Base-by-base conservation (phyloP, 2,113 vertebrate species). In the Pelecanoides urinatrix region DNA sequence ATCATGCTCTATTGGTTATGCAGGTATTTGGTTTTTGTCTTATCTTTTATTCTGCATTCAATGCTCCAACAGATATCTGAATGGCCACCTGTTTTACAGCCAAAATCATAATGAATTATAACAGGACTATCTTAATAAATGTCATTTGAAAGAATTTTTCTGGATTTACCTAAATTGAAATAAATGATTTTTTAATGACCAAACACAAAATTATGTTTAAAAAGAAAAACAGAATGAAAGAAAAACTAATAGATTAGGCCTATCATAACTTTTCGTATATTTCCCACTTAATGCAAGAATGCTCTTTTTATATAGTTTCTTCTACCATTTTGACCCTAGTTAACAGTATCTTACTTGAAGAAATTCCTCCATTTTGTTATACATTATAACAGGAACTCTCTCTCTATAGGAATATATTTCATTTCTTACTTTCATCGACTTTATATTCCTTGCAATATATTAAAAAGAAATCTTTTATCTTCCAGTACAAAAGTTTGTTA, bases 401-500 rank as follows among this genome's bases (percentile, higher is more conserved):
- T 79, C 42, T 91, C 65, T 84, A 30, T 40, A 50, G 13, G 18
- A 84, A 59, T 77, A 56, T 15, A 71, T 66, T 88, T 74, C 0
- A 47, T 81, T 84, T 96, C 47, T 92, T 80, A 58, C 16, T 65
- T 90, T 86, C 18, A 67, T 32, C 1, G 10, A 23, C 52, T 80
- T 93, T 77, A 67, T 52, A 76, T 66, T 75, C 23, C 11, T 86
- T 83, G 49, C 22, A 91, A 65, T 55, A 59, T 11, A 66, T 30
- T 88, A 40, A 75, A 94, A 62, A 74, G 15, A 66, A 74, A 55
- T 34, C 42, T 94, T 75, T 91, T 92, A 53, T 72, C 53, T 92
- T 95, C 70, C 59, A 79, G 71, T 85, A 89, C 23, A 40, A 30
- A 91, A 75, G 40, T 94, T 92, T 92, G 42, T 91, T 94, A 89